Evolutionary conservation across 2,797 vertebrate genomes (phyloP), one percentile per base, ranked within the genome.

Genomic region (Hemitrygon akajei): DNA sequence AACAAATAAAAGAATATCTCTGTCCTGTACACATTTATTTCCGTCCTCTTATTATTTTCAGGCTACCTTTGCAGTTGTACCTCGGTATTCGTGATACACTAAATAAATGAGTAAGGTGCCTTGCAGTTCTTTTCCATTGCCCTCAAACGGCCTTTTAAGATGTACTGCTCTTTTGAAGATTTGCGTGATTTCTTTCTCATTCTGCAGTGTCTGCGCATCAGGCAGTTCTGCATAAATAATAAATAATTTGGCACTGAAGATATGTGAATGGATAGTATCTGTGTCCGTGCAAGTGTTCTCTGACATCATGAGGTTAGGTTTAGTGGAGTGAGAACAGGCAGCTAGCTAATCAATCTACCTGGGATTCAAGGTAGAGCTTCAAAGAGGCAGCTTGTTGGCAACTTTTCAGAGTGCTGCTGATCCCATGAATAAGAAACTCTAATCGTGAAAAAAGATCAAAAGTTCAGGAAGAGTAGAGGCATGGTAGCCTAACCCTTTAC

Each of bases 1-100:
- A 98, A 97, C 96, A 93, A 92, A 73, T 97, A 96, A 97, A 96
- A 97, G 96, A 96, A 96, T 97, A 97, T 97, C 96, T 96, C 96
- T 96, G 94, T 96, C 96, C 96, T 97, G 96, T 96, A 97, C 95
- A 95, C 96, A 97, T 97, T 97, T 97, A 97, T 97, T 96, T 97
- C 94, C 94, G 22, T 86, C 95, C 95, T 95, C 96, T 97, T 97
- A 97, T 76, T 93, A 76, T 93, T 93, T 93, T 93, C 91, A 76
- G 76, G 58, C 91, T 75, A 75, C 71, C 27, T 93, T 56, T 56
- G 71, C 69, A 18, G 69, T 75, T 75, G 37, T 71, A 93, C 40
- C 91, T 75, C 75, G 56, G 71, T 56, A 47, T 76, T 25, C 76
- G 34, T 58, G 71, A 40, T 71, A 47, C 86, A 93, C 27, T 56